Conservation (phyloP, 2,888 invertebrate genomes). For the Caenorhabditis auriculariae region DNA sequence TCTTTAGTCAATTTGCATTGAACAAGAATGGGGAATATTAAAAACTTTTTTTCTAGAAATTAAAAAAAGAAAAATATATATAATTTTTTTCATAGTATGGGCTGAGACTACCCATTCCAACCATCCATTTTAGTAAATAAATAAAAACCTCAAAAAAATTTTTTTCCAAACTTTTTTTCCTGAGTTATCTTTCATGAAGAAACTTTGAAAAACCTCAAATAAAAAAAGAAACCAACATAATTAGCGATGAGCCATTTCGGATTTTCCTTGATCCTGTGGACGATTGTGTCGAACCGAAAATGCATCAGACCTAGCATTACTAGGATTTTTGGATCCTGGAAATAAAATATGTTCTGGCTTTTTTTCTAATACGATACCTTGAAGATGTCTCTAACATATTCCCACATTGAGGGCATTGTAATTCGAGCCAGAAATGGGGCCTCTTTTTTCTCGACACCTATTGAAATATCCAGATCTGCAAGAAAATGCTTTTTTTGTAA, state of each 20-base stretch:
- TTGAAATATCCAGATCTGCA: conserved; percentile 47
- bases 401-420: conserved; percentile 40
- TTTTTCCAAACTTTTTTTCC: too few relatives aligned
- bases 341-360: conserved; percentile 5
- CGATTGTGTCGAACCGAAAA: conserved; percentile 36
- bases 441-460: conserved; percentile 35
- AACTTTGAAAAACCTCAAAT: background rate
- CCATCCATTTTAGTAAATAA: too few relatives aligned
- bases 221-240: conserved; percentile 28
- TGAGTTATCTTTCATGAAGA: background rate
- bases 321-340: conserved; percentile 45
- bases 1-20: too few relatives aligned
- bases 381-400: conserved; percentile 47
- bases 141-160: too few relatives aligned
- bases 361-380: conserved; percentile 13
- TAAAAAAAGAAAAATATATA: too few relatives aligned
- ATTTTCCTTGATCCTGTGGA: conserved; percentile 41
- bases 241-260: conserved; percentile 49
- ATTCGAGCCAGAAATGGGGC: conserved; percentile 34
- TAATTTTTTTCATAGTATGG: too few relatives aligned
- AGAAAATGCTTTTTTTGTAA: background rate
- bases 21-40: too few relatives aligned
- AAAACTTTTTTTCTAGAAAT: too few relatives aligned
- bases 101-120: too few relatives aligned
- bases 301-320: conserved; percentile 38